Evolutionary conservation across 2,797 vertebrate genomes (phyloP).

Genomic region (Gallirallus australis): DNA sequence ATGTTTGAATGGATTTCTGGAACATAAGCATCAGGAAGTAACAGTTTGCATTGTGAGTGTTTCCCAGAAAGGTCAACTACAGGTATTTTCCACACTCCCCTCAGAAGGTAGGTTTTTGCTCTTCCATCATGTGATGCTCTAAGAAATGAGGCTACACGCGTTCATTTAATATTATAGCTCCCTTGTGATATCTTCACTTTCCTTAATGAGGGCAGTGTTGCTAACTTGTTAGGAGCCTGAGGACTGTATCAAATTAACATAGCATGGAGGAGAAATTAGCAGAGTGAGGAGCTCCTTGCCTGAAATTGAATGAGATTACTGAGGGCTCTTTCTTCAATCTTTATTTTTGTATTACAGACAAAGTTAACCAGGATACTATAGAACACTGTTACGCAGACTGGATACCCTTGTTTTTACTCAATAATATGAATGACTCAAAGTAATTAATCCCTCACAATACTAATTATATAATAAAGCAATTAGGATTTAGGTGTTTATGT

Average conservation of each 20-base stretch:
- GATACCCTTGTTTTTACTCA: not conserved
- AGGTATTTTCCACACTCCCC: not conserved
- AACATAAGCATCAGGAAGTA: not conserved
- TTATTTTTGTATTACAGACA: not conserved
- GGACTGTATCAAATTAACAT: slow-evolving; percentile 47
- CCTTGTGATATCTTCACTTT: slow-evolving; percentile 26
- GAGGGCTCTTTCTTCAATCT: not conserved
- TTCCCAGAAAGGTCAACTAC: not conserved
- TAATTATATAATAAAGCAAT: not conserved
- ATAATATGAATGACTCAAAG: not conserved
- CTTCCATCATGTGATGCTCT: not conserved
- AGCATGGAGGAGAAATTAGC: slow-evolving; percentile 27
- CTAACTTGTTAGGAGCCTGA: slow-evolving; percentile 53
- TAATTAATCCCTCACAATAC: slow-evolving; percentile 1
- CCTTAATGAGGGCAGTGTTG: slow-evolving; percentile 53
- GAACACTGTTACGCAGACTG: not conserved
- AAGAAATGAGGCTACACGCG: slow-evolving; percentile 23
- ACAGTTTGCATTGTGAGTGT: not conserved
- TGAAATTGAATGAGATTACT: slow-evolving; percentile 17
- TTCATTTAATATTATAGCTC: slow-evolving; percentile 28
- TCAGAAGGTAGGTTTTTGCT: slow-evolving; percentile 33
- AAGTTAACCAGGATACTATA: not conserved
- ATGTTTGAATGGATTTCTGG: not conserved
- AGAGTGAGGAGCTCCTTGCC: not conserved
- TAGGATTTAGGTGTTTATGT: not conserved